These are phyloP conservation scores for Ophraella communa DNA, from an alignment of 2,888 invertebrate genomes.

Conservation along the genomic window DNA sequence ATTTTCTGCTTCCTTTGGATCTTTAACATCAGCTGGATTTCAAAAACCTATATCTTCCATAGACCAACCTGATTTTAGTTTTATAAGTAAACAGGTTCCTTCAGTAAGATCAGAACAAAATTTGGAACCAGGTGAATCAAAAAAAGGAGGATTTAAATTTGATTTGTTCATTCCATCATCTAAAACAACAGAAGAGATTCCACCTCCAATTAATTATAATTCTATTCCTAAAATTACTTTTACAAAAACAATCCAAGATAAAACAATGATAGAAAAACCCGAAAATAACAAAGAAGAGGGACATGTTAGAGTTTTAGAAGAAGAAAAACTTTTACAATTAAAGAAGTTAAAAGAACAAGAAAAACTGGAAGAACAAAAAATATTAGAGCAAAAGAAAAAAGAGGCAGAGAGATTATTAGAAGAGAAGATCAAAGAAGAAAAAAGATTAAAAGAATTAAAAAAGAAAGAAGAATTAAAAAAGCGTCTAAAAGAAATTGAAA, in stretches of 20 bases:
- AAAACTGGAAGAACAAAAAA: conserved; percentile 18
- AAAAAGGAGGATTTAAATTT: conserved; percentile 42
- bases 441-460: conserved; percentile 36
- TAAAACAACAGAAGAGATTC: not conserved
- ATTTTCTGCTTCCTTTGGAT: conserved; percentile 17
- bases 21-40: not conserved
- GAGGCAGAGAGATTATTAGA: conserved; percentile 36
- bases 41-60: not conserved
- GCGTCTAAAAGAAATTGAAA: conserved; percentile 31
- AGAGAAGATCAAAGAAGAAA: conserved; percentile 33
- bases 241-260: conserved; percentile 1
- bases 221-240: not conserved
- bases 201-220: not conserved
- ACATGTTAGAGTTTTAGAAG: not conserved
- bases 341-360: conserved; percentile 1
- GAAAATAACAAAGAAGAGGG: not conserved
- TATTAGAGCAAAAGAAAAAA: conserved; percentile 38
- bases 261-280: conserved; percentile 3
- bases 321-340: not conserved
- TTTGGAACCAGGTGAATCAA: conserved; percentile 8
- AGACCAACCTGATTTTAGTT: not conserved
- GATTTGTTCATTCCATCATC: conserved; percentile 14
- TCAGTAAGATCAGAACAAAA: not conserved
- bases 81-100: not conserved
- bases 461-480: conserved; percentile 37